Evolutionary conservation across 2,797 vertebrate species (phyloP).

Genomic region (Microctenopoma stevenorrisi): DNA sequence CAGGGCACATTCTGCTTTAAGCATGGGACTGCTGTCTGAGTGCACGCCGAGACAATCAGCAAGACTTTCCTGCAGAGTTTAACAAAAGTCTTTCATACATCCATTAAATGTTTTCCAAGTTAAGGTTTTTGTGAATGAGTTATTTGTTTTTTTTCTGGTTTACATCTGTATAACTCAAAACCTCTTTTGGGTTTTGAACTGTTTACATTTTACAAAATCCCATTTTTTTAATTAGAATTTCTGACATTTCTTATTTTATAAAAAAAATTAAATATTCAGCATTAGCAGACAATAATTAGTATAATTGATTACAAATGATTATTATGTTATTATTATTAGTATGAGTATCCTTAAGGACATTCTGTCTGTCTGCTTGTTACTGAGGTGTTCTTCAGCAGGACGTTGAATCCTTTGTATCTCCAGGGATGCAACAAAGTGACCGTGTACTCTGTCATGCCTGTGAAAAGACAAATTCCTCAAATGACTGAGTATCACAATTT

Average conservation of each 20-base stretch:
- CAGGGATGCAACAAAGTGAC: conserved; percentile 7
- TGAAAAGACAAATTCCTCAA: conserved; percentile 5
- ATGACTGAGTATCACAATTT: conserved; percentile 31
- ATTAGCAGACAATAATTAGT: neutral
- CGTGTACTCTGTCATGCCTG: neutral
- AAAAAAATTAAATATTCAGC: neutral
- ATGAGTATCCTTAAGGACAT: too few relatives aligned
- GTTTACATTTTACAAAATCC: neutral
- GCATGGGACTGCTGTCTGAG: conserved; percentile 67
- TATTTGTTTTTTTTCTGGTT: neutral
- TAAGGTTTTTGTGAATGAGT: conserved; percentile 12
- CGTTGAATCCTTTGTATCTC: neutral
- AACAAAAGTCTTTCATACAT: conserved; percentile 49
- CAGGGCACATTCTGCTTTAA: conserved; percentile 67
- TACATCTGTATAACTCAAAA: neutral
- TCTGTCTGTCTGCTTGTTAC: too few relatives aligned
- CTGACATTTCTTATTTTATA: neutral
- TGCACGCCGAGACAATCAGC: conserved; percentile 66
- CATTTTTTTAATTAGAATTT: neutral
- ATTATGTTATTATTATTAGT: too few relatives aligned
- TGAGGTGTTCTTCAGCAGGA: conserved; percentile 11
- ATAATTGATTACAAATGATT: too few relatives aligned
- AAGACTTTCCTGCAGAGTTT: conserved; percentile 69
- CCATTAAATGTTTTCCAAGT: conserved; percentile 24
- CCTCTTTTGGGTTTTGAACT: neutral